Conservation (phyloP, 1,140 invertebrate species). For the Watersipora subatra region DNA sequence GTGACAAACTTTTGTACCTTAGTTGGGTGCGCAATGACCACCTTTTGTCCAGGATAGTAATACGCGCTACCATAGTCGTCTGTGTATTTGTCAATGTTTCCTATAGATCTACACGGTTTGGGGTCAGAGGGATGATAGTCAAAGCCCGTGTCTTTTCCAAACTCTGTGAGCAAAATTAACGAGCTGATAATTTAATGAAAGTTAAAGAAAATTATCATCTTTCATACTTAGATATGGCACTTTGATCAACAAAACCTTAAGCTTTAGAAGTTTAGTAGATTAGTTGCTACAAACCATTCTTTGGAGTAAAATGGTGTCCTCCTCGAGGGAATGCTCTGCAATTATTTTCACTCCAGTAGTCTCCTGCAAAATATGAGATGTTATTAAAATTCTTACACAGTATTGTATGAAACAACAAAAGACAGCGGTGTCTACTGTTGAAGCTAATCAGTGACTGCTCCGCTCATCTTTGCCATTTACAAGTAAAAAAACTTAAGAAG, state of each 20-base stretch:
- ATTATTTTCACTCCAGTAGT: background rate
- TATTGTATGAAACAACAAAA: background rate
- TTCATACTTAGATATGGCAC: too few species aligned
- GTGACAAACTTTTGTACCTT: too few species aligned
- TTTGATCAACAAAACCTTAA: too few species aligned
- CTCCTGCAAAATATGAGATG: background rate
- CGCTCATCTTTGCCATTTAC: background rate
- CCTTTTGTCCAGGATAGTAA: constrained; percentile 1
- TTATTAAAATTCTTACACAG: background rate
- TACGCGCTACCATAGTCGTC: background rate
- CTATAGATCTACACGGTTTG: too few species aligned
- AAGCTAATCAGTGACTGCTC: background rate
- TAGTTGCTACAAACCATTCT: background rate
- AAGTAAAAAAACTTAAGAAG: background rate
- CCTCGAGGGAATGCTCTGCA: background rate
- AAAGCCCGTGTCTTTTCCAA: too few species aligned
- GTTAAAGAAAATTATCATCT: too few species aligned
- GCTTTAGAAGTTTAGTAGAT: too few species aligned
- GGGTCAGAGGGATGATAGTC: too few species aligned
- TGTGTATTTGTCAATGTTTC: too few species aligned
- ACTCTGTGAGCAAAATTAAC: too few species aligned
- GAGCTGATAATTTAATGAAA: too few species aligned
- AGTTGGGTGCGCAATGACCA: background rate
- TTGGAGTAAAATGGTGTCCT: background rate
- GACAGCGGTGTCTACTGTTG: background rate